phyloP scores from a whole-genome alignment of 2,797 vertebrate genomes.

The Ambastaia sidthimunki region DNA sequence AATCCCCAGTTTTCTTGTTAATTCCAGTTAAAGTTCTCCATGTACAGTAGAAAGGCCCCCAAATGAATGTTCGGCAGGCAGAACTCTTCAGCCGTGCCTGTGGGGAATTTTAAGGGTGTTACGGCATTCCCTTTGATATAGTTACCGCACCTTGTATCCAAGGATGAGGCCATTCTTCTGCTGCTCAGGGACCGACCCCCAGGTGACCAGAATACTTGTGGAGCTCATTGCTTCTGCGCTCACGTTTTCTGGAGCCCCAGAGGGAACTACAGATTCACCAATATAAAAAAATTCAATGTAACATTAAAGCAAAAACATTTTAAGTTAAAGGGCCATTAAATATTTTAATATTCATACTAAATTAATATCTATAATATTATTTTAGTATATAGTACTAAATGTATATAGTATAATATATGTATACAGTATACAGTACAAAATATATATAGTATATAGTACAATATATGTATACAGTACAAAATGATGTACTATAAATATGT shows the following conservation, averaged over 20 bases:
- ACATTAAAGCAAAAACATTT: conserved; percentile 33
- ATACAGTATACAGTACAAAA: too few relatives aligned
- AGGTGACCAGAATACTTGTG: conserved; percentile 88
- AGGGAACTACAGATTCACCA: conserved; percentile 80
- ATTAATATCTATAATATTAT: background rate
- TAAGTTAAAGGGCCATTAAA: background rate
- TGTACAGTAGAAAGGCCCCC: conserved; percentile 4
- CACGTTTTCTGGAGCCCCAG: conserved; percentile 87
- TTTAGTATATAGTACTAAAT: background rate
- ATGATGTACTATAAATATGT: too few relatives aligned
- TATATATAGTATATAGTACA: too few relatives aligned
- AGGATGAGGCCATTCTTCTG: conserved; percentile 90
- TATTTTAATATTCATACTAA: too few relatives aligned
- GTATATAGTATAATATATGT: background rate
- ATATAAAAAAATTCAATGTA: background rate
- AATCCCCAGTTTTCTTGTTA: background rate
- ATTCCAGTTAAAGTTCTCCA: background rate
- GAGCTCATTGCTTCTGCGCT: conserved; percentile 89
- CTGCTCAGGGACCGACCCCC: conserved; percentile 81
- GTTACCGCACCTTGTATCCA: conserved; percentile 88
- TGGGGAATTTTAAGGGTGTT: conserved; percentile 35
- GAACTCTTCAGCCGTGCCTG: conserved; percentile 9
- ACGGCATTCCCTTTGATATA: conserved; percentile 39
- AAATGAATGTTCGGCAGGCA: background rate
- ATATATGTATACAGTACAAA: too few relatives aligned